Conservation (phyloP, 2,113 vertebrate species). For the Amphilophus citrinellus region DNA sequence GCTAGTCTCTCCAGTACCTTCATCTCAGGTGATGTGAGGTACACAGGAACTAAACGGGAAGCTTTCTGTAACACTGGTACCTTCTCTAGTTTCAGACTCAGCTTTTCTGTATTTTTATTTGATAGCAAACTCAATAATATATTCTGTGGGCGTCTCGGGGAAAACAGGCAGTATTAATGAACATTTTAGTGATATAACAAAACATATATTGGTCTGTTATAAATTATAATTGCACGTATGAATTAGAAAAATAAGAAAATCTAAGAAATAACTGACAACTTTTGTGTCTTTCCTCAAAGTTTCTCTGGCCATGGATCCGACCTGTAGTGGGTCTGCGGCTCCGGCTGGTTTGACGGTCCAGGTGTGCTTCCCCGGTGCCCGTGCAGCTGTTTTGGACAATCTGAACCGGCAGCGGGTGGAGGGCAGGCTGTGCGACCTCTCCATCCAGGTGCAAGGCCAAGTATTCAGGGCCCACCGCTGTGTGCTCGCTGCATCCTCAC, state of each 20-base stretch:
- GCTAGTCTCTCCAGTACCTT: neutral
- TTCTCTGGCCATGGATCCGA: slow-evolving; percentile 59
- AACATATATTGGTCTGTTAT: neutral
- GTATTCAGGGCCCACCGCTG: slow-evolving; percentile 86
- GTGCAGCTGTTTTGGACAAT: slow-evolving; percentile 86
- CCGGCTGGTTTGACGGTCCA: slow-evolving; percentile 77
- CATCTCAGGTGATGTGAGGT: neutral
- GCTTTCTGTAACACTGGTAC: neutral
- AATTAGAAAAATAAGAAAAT: neutral
- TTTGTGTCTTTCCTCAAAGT: neutral
- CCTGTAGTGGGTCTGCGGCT: slow-evolving; percentile 52
- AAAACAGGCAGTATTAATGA: neutral
- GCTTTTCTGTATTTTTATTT: neutral
- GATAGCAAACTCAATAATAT: neutral
- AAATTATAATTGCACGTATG: neutral
- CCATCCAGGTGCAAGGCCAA: slow-evolving; percentile 85
- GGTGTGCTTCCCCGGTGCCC: slow-evolving; percentile 88
- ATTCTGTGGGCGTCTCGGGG: neutral
- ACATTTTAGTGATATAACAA: neutral
- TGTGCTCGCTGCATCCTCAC: slow-evolving; percentile 86
- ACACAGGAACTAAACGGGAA: neutral
- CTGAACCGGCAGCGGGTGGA: slow-evolving; percentile 91
- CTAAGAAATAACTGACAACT: no score
- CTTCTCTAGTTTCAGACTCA: accelerated
- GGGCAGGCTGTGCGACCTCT: slow-evolving; percentile 86